Base-by-base conservation (phyloP, 2,113 vertebrate species). In the Coptodon bakossiorum region DNA sequence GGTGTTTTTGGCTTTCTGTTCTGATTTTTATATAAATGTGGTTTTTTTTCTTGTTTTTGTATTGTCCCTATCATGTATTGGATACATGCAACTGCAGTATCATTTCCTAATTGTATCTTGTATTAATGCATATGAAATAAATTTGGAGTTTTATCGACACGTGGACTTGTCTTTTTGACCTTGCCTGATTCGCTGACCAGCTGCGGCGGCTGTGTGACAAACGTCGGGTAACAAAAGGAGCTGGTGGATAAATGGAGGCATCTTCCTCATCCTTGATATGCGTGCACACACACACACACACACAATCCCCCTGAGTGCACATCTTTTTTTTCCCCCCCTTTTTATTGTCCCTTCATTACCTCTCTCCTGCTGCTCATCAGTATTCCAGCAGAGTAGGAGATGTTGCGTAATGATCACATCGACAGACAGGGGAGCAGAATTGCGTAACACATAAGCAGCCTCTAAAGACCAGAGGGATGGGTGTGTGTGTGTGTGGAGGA, bases 351-450 rank as follows among this genome's bases (percentile, higher is more conserved):
- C 71, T 29, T 80, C 27, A 24, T 61, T 29, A 81, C 59, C 82
- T 83, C 81, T 2, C 40, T 50, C 73, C 88, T 80, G 89, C 82
- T 34, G 85, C 92, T 94, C 93, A 95, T 97, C 93, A 93, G 92
- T 96, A 96, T 97, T 96, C 95, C 90, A 91, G 86, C 81, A 81
- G 91, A 93, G 93, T 89, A 80, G 88, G 87, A 87, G 92, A 91
- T 91, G 93, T 97, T 97, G 86, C 90, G 82, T 96, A 97, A 96
- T 94, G 93, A 95, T 95, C 95, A 94, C 92, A 94, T 92, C 89
- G 57, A 89, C 95, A 91, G 94, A 91, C 90, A 87, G 89, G 89
- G 94, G 95, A 95, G 92, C 90, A 83, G 63, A 54, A 91, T 96
- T 96, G 94, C 86, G 31, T 96, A 96, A 96, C 92, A 96, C 91